phyloP scores from a whole-genome alignment of 2,888 invertebrate species.

The Zele albiditarsus region DNA sequence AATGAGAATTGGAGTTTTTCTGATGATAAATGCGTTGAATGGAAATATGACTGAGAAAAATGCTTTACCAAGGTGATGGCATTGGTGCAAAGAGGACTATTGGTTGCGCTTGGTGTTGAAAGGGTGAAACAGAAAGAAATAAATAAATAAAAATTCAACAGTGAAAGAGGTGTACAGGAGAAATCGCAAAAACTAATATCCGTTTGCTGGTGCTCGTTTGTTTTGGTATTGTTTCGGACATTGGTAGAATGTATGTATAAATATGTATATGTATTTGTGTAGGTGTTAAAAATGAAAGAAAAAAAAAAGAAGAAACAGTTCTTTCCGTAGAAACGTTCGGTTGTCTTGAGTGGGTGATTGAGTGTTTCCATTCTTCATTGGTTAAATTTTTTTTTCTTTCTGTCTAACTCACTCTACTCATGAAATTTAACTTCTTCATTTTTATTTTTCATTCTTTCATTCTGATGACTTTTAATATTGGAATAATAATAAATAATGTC shows the following conservation, averaged over 20 bases:
- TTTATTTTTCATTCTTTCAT: background rate
- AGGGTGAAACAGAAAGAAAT: constrained; percentile 1
- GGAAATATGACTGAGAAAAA: constrained; percentile 72
- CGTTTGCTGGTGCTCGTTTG: constrained; percentile 70
- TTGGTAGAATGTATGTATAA: constrained; percentile 16
- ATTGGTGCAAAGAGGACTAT: background rate
- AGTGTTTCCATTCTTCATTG: constrained; percentile 71
- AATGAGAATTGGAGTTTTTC: constrained; percentile 53
- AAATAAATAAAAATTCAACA: too few relatives aligned
- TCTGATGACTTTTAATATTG: background rate
- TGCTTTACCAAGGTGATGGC: constrained; percentile 49
- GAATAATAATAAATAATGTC: background rate
- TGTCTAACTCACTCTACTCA: background rate
- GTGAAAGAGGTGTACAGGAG: constrained; percentile 54
- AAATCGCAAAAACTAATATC: constrained; percentile 73
- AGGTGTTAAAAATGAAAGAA: background rate
- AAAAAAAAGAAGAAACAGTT: background rate
- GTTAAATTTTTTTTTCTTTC: constrained; percentile 14
- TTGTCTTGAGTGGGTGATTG: constrained; percentile 71
- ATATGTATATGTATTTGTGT: background rate
- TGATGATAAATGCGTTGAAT: constrained; percentile 70
- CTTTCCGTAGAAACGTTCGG: constrained; percentile 43
- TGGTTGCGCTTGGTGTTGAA: constrained; percentile 14
- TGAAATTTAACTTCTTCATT: background rate
- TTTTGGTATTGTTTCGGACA: constrained; percentile 72